phyloP scores from a whole-genome alignment of 2,888 invertebrate genomes.

The Cosmia trapezina region DNA sequence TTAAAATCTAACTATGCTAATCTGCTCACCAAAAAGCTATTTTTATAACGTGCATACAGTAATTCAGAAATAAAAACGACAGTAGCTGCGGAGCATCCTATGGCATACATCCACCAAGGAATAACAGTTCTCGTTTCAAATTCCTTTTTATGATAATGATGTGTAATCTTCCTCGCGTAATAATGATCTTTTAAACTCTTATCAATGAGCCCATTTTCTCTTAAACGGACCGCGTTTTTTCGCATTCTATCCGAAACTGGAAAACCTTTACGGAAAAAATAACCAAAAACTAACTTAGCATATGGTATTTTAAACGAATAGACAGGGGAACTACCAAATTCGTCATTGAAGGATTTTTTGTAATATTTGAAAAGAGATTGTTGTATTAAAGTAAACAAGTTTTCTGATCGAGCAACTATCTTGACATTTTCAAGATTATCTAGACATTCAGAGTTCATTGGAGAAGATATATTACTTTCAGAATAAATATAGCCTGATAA shows the following conservation, averaged over 20 bases:
- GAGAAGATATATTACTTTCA: slow-evolving; percentile 57
- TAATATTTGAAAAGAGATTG: slow-evolving; percentile 24
- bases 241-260: slow-evolving; percentile 47
- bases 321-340: slow-evolving; percentile 26
- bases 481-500: neutral
- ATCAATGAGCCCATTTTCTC: slow-evolving; percentile 43
- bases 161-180: slow-evolving; percentile 28
- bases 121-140: slow-evolving; percentile 33
- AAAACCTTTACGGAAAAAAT: slow-evolving; percentile 57
- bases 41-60: slow-evolving; percentile 7
- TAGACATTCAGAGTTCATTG: slow-evolving; percentile 29
- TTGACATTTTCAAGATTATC: slow-evolving; percentile 14
- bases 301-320: slow-evolving; percentile 39
- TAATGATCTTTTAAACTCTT: slow-evolving; percentile 45
- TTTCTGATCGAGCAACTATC: slow-evolving; percentile 21
- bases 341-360: slow-evolving; percentile 22
- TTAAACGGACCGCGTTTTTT: slow-evolving; percentile 30
- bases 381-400: slow-evolving; percentile 18
- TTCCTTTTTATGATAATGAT: slow-evolving; percentile 18
- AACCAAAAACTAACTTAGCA: slow-evolving; percentile 22
- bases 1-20: neutral
- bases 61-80: slow-evolving; percentile 48
- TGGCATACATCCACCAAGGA: slow-evolving; percentile 48
- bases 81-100: slow-evolving; percentile 30
- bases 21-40: neutral